Conservation (phyloP, 2,797 vertebrate genomes). For the Rhincodon typus region DNA sequence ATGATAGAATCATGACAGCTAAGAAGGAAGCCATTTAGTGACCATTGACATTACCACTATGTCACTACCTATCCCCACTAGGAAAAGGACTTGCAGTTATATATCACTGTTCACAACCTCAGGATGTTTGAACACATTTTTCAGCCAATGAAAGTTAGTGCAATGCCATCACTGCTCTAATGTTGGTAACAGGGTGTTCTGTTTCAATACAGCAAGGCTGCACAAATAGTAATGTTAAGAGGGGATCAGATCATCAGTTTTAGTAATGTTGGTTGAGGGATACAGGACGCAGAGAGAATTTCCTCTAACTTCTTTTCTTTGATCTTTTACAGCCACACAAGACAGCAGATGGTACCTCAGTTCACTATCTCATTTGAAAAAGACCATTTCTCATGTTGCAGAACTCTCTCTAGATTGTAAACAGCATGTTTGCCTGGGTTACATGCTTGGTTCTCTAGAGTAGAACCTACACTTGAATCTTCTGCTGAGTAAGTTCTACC, state of each 20-base stretch:
- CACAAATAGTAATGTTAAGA: background rate
- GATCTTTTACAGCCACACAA: background rate
- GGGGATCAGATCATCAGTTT: background rate
- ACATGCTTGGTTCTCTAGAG: background rate
- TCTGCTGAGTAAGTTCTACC: background rate
- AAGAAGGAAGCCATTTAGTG: too few relatives aligned
- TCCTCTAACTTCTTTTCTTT: background rate
- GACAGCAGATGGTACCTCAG: background rate
- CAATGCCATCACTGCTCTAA: too few relatives aligned
- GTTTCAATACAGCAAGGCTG: background rate
- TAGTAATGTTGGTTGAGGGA: background rate
- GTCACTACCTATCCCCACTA: too few relatives aligned
- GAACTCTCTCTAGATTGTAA: background rate
- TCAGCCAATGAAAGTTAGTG: too few relatives aligned
- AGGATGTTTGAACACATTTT: too few relatives aligned
- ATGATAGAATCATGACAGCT: too few relatives aligned
- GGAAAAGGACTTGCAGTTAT: too few relatives aligned
- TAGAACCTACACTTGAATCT: background rate
- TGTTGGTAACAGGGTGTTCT: too few relatives aligned
- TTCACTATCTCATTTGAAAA: background rate
- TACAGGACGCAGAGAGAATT: background rate
- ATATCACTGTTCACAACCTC: too few relatives aligned
- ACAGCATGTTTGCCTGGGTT: background rate
- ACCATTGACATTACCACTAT: too few relatives aligned
- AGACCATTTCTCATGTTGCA: background rate